Conservation (phyloP, 1,140 invertebrate species). For the Marisa cornuarietis region DNA sequence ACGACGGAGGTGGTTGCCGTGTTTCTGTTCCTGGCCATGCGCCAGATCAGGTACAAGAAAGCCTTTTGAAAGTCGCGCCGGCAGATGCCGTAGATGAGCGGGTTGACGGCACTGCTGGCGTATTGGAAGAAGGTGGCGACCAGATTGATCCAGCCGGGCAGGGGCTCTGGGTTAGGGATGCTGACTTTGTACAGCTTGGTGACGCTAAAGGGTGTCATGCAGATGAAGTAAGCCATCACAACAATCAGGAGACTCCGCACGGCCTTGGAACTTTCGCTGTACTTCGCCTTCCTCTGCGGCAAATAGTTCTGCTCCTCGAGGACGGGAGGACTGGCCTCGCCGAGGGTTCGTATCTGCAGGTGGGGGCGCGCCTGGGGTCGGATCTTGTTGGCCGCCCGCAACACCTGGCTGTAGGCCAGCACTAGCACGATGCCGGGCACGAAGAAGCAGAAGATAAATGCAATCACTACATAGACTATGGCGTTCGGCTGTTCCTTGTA, state of each 20-base stretch:
- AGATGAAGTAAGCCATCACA: conserved; percentile 61
- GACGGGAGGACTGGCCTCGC: neutral
- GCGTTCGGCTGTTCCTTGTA: conserved; percentile 40
- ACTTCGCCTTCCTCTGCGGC: neutral
- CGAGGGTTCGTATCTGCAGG: neutral
- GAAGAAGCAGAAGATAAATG: conserved; percentile 62
- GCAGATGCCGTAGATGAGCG: conserved; percentile 65
- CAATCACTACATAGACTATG: conserved; percentile 58
- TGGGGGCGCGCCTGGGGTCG: neutral
- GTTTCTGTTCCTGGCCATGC: neutral
- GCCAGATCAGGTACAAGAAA: conserved; percentile 33
- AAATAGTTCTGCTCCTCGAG: neutral
- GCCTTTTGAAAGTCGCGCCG: conserved; percentile 60
- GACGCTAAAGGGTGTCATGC: conserved; percentile 65
- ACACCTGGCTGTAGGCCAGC: conserved; percentile 52
- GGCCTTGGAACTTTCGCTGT: conserved; percentile 51
- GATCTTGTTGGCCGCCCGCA: conserved; percentile 38
- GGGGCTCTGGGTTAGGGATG: conserved; percentile 12
- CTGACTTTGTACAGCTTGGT: conserved; percentile 64
- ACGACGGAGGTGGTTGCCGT: no score
- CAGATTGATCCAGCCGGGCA: conserved; percentile 59
- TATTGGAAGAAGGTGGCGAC: conserved; percentile 57
- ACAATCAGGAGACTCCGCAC: conserved; percentile 61
- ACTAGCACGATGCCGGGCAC: conserved; percentile 54
- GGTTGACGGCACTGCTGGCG: conserved; percentile 61